Evolutionary conservation across 2,113 vertebrate species (phyloP), one percentile per base, ranked within the genome.

Genomic region (Gymnarchus niloticus): DNA sequence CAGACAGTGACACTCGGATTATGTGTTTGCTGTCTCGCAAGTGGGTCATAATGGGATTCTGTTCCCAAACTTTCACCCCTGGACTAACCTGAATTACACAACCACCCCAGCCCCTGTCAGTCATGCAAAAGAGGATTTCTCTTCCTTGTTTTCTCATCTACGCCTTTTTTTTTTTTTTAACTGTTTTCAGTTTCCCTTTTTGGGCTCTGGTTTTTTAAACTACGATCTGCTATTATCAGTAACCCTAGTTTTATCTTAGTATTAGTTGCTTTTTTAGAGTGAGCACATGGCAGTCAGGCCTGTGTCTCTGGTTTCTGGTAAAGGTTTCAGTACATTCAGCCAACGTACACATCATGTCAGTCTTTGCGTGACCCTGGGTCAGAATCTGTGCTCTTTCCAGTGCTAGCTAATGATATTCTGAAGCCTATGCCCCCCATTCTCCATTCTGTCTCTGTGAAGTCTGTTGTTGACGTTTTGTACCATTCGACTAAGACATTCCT

Each of bases 21-120:
- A 84, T 73, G 61, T 85, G 52, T 33, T 85, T 37, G 33, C 21
- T n/a, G 69, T 46, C 37, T 76, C 21, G 44, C 51, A 56, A 85
- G 51, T 69, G 73, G 51, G 69, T 51, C 51, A 37, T 51, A 6
- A 17, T 5, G n/a, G 37, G 51, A 41, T 56, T 56, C 37, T 44
- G 17, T 54, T 48, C 80, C 73, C 88, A 56, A 28, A 54, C 46
- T 49, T 12, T 14, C 52, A 52, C 57, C 69, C 69, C 46, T 87
- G n/a, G 12, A 41, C 87, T 93, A 91, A 92, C 93, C 91, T 92
- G 88, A 86, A 93, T 93, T 91, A 90, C 88, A 88, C 87, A 73
- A 52, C 82, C 83, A 44, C 14, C 83, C 86, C 86, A n/a, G n/a
- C 83, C 84, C 85, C 89, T 88, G 85, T 87, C 85, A 81, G 48